phyloP scores from a whole-genome alignment of 2,888 invertebrate species.

The Epiblema foenella region DNA sequence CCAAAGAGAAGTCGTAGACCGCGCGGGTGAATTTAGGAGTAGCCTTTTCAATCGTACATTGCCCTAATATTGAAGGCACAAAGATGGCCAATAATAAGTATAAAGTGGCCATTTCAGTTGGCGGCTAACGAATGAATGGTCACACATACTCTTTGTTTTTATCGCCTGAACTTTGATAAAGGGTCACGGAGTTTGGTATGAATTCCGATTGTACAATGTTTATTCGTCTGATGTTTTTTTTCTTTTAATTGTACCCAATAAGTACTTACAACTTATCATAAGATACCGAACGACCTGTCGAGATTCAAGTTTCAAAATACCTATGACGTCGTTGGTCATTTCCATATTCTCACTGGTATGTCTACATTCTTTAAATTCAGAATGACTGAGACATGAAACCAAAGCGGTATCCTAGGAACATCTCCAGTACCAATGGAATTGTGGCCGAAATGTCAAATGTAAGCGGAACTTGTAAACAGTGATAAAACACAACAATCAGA shows the following conservation, averaged over 20 bases:
- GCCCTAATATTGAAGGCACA: conserved; percentile 51
- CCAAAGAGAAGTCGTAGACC: conserved; percentile 57
- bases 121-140: conserved; percentile 32
- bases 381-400: neutral
- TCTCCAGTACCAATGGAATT: neutral
- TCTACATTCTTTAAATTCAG: neutral
- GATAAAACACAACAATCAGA: no score
- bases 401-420: neutral
- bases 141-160: conserved; percentile 25
- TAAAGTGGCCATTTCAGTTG: conserved; percentile 50
- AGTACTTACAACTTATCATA: neutral
- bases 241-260: neutral
- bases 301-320: no score
- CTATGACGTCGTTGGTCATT: neutral
- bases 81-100: conserved; percentile 48
- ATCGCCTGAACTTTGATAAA: conserved; percentile 41
- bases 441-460: neutral
- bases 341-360: neutral
- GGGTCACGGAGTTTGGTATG: conserved; percentile 39
- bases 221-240: conserved; percentile 16
- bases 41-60: conserved; percentile 57
- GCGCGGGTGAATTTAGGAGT: conserved; percentile 55
- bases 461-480: neutral
- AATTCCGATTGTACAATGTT: conserved; percentile 31
- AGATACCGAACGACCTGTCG: neutral